Evolutionary conservation across 2,113 vertebrate genomes (phyloP), one percentile per base, ranked within the genome.

Genomic region (Panurus biarmicus): DNA sequence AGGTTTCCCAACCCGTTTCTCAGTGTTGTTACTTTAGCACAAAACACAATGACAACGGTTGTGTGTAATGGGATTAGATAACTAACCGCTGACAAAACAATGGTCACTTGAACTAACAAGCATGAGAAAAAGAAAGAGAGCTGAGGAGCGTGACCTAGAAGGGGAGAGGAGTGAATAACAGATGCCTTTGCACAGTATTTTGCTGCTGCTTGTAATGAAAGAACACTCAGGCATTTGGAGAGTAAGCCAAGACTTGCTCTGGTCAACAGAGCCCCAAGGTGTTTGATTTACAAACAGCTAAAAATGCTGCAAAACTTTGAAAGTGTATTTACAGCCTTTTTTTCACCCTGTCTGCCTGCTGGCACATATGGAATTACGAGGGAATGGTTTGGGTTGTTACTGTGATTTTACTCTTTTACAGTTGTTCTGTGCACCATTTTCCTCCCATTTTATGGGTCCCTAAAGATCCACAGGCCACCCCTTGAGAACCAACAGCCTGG

Each of bases 271-370:
- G 10, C 48, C 65, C 36, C 56, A 45, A 87, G 74, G 90, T 91
- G 74, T 89, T 91, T 93, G 87, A 82, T 95, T 91, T 95, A 87
- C 74, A 91, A 76, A 62, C 57, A 93, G 74, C 61, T 85, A 85
- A 87, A 95, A 79, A 23, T 42, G 62, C 66, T 61, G 13, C 85
- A 82, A 75, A 94, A 81, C 85, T 94, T 82, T 69, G 48, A 72
- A 86, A 64, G 57, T n/a, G 29, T 75, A 61, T 93, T 94, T 95
- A 75, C 48, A 85, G 36, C 50, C 88, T 61, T 31, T 44, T 81
- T 87, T 89, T 76, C 62, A 62, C 77, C 33, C 25, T 28, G 28
- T 54, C 87, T 96, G 28, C 66, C 70, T 61, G 42, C 62, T 95
- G 82, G 82, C 74, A 76, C 4, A 1, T 38, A 58, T 1, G 2